These are phyloP conservation scores for Galerucella pusilla DNA, from an alignment of 2,888 invertebrate genomes.

Conservation along the genomic window DNA sequence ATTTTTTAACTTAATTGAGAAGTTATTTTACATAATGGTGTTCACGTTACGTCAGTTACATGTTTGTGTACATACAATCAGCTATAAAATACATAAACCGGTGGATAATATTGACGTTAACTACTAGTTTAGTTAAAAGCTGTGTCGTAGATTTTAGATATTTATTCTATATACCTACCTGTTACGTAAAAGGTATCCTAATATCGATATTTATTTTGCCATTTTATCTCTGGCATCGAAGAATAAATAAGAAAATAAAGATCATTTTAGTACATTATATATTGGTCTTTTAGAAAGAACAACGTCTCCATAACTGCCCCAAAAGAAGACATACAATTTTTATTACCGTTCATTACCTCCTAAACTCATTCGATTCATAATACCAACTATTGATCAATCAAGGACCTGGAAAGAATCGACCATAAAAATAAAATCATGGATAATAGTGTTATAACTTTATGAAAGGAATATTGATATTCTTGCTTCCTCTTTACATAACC, in stretches of 20 bases:
- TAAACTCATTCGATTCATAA: too few species aligned
- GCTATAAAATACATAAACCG: slow-evolving; percentile 36
- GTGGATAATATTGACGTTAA: slow-evolving; percentile 37
- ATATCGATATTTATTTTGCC: neutral
- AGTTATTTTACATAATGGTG: slow-evolving; percentile 55
- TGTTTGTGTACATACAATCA: slow-evolving; percentile 35
- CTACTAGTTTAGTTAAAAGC: slow-evolving; percentile 33
- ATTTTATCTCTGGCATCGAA: neutral
- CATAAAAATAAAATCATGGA: too few species aligned
- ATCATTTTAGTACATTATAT: too few species aligned
- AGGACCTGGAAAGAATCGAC: too few species aligned
- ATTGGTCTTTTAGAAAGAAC: too few species aligned
- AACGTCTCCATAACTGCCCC: too few species aligned
- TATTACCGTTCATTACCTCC: too few species aligned
- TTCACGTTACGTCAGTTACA: slow-evolving; percentile 46
- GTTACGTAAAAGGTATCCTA: slow-evolving; percentile 1
- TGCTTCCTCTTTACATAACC: too few species aligned
- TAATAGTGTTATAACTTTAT: too few species aligned
- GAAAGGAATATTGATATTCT: too few species aligned
- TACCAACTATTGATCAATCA: too few species aligned
- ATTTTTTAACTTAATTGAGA: slow-evolving; percentile 55
- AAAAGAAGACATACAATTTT: too few species aligned
- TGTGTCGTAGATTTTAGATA: slow-evolving; percentile 23
- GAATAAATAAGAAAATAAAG: neutral
- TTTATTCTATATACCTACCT: slow-evolving; percentile 6